Percentiles rank a stretch among this genome's conserved stretches.
These are phyloP conservation scores for Meloe dianella DNA, from an alignment of 2,888 invertebrate genomes.

Conservation along the genomic window DNA sequence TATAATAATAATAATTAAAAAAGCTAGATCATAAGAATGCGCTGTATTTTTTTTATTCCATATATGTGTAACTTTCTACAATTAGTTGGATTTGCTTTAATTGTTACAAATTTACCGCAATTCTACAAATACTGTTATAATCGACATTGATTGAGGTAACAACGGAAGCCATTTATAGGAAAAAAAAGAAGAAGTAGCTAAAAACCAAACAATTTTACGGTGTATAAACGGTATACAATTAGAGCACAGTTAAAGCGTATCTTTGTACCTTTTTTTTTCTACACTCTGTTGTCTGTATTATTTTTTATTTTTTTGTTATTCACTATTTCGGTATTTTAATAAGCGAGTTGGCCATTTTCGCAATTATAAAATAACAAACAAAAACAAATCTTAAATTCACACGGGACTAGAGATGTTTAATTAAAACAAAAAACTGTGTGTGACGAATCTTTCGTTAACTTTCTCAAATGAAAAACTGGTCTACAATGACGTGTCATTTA, in stretches of 20 bases:
- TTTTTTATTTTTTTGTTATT: neutral
- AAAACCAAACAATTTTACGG: slow-evolving; percentile 27
- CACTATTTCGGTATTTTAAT: neutral
- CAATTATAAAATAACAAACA: neutral
- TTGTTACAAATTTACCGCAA: slow-evolving; percentile 20
- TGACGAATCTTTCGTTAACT: neutral
- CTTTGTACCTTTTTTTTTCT: neutral
- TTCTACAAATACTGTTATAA: slow-evolving; percentile 29
- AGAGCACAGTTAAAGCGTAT: slow-evolving; percentile 25
- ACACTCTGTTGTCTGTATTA: neutral
- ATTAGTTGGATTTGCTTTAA: slow-evolving; percentile 10
- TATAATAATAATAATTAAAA: neutral
- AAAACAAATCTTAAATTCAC: neutral
- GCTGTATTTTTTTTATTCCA: neutral
- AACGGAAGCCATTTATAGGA: slow-evolving; percentile 24
- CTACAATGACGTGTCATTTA: neutral
- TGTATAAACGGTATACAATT: slow-evolving; percentile 28
- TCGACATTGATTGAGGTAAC: slow-evolving; percentile 10
- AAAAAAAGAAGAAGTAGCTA: slow-evolving; percentile 13
- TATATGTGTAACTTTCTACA: neutral
- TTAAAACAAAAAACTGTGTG: neutral
- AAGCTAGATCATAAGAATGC: neutral
- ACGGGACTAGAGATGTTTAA: neutral
- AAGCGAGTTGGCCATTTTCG: too few species aligned
- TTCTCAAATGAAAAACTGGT: neutral